Base-by-base conservation (phyloP, 2,888 invertebrate genomes). In the Rhabditophanes sp. region DNA sequence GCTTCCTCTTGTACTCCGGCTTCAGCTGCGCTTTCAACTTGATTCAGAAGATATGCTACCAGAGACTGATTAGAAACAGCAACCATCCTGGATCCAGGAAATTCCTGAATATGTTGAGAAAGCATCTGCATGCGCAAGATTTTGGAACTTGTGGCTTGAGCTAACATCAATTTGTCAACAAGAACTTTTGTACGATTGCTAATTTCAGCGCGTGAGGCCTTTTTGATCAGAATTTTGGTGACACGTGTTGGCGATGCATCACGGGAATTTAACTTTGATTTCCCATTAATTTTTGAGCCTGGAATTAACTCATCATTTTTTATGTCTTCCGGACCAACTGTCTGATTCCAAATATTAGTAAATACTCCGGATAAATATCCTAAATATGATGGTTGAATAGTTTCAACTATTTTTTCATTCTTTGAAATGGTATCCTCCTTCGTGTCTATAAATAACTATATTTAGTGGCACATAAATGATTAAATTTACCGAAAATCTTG, bases 21-120 rank as follows among this genome's bases (percentile, higher is more conserved):
- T 19, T 50, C 51, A 6, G 27, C 28, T 6, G 50, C 27, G 2
- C 30, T 29, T 8, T 22, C 23, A 9, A 44, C 45, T 28, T 42
- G 42, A 16, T 44, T 37, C 20, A 56, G 36, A 15, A 56, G 30
- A 8, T 39, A 33, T 5, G 51, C 40, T 11, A 56, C 41, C 9
- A 56, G 26, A n/a, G 31, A 16, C 4, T 39, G 40, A 6, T 46
- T 38, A 37, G 42, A 34, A 14, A 48, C 50, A 6, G 53, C 55
- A 7, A 47, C 39, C 8, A 44, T 34, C 19, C 58, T 30, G 7
- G 51, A 54, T 7, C 55, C 50, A 8, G 59, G 59, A 34, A 33
- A 59, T 5, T 39, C 35, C 37, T 51, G 41, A n/a, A 59, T 40
- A 27, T 59, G 59, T 1, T 41, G 37, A 25, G 39, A 44, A 14